A percentile compares a stretch with the other conserved stretches of the same genome.
These are phyloP conservation scores for Squalus acanthias DNA, from an alignment of 2,797 vertebrate species.

Conservation along the genomic window DNA sequence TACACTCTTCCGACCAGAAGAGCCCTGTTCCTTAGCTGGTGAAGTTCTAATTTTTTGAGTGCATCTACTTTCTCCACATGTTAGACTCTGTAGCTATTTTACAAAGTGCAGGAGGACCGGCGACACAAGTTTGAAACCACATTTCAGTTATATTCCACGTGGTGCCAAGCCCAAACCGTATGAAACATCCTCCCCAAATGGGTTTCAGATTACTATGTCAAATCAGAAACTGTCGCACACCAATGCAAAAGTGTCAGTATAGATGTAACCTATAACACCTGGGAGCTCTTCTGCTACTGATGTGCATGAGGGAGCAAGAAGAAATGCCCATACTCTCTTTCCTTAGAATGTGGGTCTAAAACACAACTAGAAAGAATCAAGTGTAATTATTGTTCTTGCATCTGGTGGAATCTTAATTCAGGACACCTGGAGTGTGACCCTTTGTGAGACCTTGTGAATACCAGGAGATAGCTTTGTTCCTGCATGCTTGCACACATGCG, in stretches of 20 bases:
- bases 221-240: background rate
- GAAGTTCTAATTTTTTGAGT: background rate
- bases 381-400: background rate
- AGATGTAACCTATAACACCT: background rate
- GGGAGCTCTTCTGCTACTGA: background rate
- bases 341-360: background rate
- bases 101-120: background rate
- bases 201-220: background rate
- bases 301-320: background rate
- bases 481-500: background rate
- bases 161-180: background rate
- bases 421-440: background rate
- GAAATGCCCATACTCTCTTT: background rate
- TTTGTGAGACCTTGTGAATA: background rate
- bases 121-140: background rate
- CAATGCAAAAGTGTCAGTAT: background rate
- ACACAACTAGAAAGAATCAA: background rate
- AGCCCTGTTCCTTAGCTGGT: no score
- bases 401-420: background rate
- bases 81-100: background rate
- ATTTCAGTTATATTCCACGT: background rate
- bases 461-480: background rate
- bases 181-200: background rate
- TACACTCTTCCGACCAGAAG: no score
- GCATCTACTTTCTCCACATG: background rate